A percentile compares a stretch with the other conserved stretches of the same genome.
These are phyloP conservation scores for Pogonognathellus flavescens DNA, from an alignment of 1,140 invertebrate species.

Conservation along the genomic window DNA sequence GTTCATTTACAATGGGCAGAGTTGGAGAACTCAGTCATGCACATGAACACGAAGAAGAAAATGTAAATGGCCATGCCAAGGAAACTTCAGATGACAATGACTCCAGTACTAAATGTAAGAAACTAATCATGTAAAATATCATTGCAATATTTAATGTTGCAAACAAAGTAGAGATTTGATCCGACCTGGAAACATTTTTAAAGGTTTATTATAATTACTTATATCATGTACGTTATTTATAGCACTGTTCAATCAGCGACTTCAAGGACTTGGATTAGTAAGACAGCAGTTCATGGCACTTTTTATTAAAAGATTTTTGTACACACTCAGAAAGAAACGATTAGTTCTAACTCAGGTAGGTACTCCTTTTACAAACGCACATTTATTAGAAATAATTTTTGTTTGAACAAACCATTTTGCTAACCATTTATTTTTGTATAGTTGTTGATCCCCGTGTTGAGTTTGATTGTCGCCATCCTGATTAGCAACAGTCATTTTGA, in stretches of 20 bases:
- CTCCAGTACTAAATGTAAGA: not conserved
- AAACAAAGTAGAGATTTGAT: too few species aligned
- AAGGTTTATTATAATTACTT: too few species aligned
- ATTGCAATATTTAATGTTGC: too few species aligned
- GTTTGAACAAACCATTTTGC: too few species aligned
- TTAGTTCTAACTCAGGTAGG: conserved; percentile 62
- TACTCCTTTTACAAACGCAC: not conserved
- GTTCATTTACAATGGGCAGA: not conserved
- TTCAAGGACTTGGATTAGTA: conserved; percentile 51
- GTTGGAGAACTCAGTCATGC: conserved; percentile 43
- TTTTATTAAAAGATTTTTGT: conserved; percentile 59
- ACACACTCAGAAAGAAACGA: conserved; percentile 60
- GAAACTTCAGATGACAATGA: not conserved
- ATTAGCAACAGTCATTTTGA: conserved; percentile 56
- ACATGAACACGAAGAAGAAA: not conserved
- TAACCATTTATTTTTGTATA: conserved; percentile 3
- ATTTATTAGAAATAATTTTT: not conserved
- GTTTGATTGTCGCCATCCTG: conserved; percentile 59
- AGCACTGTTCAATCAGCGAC: conserved; percentile 27
- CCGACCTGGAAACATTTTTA: too few species aligned
- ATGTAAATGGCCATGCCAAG: not conserved
- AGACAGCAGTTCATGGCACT: conserved; percentile 62
- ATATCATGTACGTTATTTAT: too few species aligned
- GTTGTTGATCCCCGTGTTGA: conserved; percentile 59
- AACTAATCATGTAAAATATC: not conserved